Percentiles rank a stretch among this genome's conserved stretches.
Evolutionary conservation across 2,797 vertebrate species (phyloP).

Genomic region (Dromococcyx pavoninus): DNA sequence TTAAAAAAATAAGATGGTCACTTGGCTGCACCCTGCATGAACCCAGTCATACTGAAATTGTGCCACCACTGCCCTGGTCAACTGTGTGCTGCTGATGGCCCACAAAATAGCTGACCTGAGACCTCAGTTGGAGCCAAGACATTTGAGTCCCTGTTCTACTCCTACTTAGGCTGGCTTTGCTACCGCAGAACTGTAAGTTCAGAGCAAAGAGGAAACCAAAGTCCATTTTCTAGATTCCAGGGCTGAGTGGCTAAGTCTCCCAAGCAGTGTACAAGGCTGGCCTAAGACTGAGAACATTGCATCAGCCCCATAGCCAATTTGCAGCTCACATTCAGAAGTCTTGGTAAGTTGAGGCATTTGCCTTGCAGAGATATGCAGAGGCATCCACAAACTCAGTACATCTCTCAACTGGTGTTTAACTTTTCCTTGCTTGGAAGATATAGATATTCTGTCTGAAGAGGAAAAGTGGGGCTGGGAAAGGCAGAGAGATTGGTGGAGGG

Average conservation of each 20-base stretch:
- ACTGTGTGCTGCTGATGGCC: not conserved
- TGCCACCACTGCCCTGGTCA: not conserved
- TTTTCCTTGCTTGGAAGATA: not conserved
- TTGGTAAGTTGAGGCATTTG: not conserved
- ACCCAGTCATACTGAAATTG: not conserved
- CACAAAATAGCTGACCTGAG: not conserved
- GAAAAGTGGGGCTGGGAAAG: rapidly evolving
- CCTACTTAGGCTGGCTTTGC: not conserved
- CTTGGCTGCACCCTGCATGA: not conserved
- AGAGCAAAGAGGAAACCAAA: not conserved
- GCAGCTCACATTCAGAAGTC: not conserved
- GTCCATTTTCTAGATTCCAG: not conserved
- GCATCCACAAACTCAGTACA: not conserved
- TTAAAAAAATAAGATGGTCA: not conserved
- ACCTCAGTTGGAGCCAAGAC: not conserved
- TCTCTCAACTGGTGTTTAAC: not conserved
- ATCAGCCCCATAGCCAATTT: rapidly evolving
- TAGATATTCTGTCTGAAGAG: not conserved
- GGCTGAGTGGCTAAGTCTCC: not conserved
- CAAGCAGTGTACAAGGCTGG: not conserved
- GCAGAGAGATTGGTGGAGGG: not conserved
- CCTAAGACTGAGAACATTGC: not conserved
- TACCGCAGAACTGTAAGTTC: not conserved
- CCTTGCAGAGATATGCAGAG: not conserved
- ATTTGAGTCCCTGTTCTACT: not conserved